phyloP scores from a whole-genome alignment of 2,113 vertebrate species.

The Genyomyrus donnyi region DNA sequence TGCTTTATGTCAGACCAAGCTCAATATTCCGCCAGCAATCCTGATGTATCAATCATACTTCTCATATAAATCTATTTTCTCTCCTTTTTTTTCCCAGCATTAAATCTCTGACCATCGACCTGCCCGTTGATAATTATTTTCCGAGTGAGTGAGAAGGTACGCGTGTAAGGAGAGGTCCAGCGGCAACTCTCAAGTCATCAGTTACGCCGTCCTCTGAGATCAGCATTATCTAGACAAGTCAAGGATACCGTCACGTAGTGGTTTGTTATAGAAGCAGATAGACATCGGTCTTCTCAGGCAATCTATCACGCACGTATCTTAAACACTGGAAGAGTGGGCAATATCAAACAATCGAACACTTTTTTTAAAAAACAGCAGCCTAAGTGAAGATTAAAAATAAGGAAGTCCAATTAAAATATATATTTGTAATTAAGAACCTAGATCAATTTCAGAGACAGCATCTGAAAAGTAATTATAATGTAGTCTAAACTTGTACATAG shows the following conservation, averaged over 20 bases:
- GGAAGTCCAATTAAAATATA: background rate
- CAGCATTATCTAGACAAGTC: background rate
- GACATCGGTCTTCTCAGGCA: background rate
- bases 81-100: background rate
- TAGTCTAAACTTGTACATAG: background rate
- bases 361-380: background rate
- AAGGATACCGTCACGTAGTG: background rate
- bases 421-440: background rate
- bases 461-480: background rate
- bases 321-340: background rate
- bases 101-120: background rate
- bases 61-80: background rate
- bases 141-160: background rate
- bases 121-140: background rate
- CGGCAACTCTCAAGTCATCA: background rate
- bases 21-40: background rate
- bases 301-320: background rate
- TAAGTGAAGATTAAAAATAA: background rate
- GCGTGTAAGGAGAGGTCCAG: background rate
- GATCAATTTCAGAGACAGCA: background rate
- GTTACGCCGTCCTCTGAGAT: background rate
- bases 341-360: background rate
- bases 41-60: slow-evolving; percentile 8
- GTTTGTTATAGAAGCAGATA: background rate
- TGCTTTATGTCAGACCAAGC: background rate